Evolutionary conservation across 1,140 invertebrate genomes (phyloP).

Genomic region (Lerema accius): DNA sequence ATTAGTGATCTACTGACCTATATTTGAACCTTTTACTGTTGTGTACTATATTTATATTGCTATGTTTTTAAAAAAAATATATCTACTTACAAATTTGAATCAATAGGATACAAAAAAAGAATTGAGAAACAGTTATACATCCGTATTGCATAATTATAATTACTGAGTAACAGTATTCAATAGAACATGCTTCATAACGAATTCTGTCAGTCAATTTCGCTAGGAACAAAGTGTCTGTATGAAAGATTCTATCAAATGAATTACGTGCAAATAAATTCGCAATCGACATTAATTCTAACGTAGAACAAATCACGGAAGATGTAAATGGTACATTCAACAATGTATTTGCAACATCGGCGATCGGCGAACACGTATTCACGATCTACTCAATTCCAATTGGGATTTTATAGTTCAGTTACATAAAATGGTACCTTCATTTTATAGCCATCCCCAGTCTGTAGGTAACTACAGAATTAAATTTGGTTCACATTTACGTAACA

Average conservation of each 20-base stretch:
- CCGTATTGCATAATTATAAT: background rate
- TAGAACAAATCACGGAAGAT: background rate
- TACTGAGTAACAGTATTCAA: background rate
- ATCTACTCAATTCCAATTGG: background rate
- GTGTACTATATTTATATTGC: too few relatives aligned
- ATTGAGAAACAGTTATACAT: background rate
- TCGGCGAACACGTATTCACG: background rate
- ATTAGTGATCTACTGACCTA: background rate
- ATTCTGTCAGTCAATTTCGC: background rate
- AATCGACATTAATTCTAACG: background rate
- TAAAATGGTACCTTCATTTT: background rate
- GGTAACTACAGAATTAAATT: background rate
- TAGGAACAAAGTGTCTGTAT: background rate
- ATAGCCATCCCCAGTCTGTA: background rate
- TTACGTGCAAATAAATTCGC: background rate
- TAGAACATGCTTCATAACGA: background rate
- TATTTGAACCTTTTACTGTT: background rate
- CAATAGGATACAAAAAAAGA: too few relatives aligned
- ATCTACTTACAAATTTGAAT: too few relatives aligned
- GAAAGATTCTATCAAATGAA: background rate
- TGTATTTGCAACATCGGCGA: background rate
- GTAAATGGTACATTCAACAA: background rate
- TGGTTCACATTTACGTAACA: conserved; percentile 16
- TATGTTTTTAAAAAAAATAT: too few relatives aligned
- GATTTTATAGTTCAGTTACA: background rate